Percentiles rank a stretch among this genome's conserved stretches.
Conservation (phyloP, 2,888 invertebrate genomes). For the Odiellus spinosus region DNA sequence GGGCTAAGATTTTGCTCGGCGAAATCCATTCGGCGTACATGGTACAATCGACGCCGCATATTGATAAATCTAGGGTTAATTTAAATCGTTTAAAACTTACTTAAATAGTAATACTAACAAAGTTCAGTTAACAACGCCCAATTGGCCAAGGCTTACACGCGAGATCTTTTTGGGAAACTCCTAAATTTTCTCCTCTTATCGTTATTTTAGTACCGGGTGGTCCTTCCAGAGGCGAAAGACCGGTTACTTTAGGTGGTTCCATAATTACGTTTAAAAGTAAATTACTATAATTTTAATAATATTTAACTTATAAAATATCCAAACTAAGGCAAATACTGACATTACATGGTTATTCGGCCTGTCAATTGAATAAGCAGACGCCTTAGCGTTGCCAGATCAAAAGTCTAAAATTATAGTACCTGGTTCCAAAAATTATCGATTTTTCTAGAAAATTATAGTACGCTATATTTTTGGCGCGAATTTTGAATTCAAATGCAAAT, state of each 20-base stretch:
- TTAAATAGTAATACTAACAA: background rate
- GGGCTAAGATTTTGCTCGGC: slow-evolving; percentile 85
- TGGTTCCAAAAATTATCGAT: too few species aligned
- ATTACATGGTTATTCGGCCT: too few species aligned
- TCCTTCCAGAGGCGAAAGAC: slow-evolving; percentile 95
- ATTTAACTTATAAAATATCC: too few species aligned
- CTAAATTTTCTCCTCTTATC: slow-evolving; percentile 89
- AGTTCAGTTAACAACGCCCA: background rate
- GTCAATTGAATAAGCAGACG: too few species aligned
- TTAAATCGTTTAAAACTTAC: background rate
- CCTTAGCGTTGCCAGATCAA: too few species aligned
- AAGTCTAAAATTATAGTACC: too few species aligned
- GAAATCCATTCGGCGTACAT: slow-evolving; percentile 97
- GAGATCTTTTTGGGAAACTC: slow-evolving; percentile 65
- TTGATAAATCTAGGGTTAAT: slow-evolving; percentile 54
- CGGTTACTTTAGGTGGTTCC: slow-evolving; percentile 48
- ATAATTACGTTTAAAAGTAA: background rate
- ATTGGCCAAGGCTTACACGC: slow-evolving; percentile 44
- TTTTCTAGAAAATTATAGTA: too few species aligned
- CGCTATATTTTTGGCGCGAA: too few species aligned
- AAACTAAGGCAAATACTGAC: too few species aligned
- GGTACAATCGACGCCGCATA: slow-evolving; percentile 89
- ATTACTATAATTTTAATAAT: too few species aligned
- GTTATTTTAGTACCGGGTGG: slow-evolving; percentile 90
- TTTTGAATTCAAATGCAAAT: too few species aligned